These are phyloP conservation scores for Sarcoramphus papa DNA, from an alignment of 2,797 vertebrate species.

Conservation along the genomic window DNA sequence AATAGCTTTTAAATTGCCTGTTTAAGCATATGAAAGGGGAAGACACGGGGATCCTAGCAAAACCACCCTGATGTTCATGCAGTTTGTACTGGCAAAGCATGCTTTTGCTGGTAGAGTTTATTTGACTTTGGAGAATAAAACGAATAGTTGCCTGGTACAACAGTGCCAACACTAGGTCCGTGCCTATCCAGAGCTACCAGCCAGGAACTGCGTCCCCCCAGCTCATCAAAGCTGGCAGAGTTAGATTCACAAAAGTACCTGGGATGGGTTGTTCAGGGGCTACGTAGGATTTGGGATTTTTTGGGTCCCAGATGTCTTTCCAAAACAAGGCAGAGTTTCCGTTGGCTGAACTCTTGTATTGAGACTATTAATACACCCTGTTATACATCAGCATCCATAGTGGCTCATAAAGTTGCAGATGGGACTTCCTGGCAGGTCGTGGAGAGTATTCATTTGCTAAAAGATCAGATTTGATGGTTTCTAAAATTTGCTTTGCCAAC, in stretches of 20 bases:
- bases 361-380: background rate
- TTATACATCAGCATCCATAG: background rate
- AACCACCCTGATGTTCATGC: background rate
- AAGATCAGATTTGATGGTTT: background rate
- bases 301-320: background rate
- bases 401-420: background rate
- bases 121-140: background rate
- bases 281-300: background rate
- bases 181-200: background rate
- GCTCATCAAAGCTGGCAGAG: background rate
- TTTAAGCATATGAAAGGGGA: background rate
- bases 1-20: background rate
- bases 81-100: background rate
- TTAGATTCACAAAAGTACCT: background rate
- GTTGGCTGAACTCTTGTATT: background rate
- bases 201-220: background rate
- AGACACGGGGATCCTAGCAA: background rate
- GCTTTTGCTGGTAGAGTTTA: background rate
- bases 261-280: background rate
- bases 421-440: background rate
- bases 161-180: background rate
- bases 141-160: background rate
- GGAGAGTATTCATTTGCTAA: background rate
- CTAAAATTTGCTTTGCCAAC: background rate
- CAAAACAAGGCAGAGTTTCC: background rate